Evolutionary conservation across 1,140 invertebrate genomes (phyloP).

Genomic region (Lepeophtheirus salmonis): DNA sequence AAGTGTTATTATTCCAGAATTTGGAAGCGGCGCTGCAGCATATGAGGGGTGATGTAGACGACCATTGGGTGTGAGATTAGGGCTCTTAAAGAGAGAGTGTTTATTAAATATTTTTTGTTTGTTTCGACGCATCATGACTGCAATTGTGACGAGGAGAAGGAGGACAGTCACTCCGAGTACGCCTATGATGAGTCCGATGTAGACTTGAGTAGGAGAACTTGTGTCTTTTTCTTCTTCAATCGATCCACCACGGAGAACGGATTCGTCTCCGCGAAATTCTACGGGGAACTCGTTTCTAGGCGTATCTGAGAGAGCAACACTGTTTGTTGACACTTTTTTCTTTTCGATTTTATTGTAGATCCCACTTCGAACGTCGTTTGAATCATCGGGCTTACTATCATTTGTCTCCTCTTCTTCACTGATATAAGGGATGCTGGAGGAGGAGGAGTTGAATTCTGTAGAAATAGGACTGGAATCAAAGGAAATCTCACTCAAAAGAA

Average conservation of each 20-base stretch:
- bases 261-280: no score
- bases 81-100: conserved; percentile 1
- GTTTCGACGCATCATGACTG: conserved; percentile 6
- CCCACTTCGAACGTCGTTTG: neutral
- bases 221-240: neutral
- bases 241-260: no score
- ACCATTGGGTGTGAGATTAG: neutral
- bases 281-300: neutral
- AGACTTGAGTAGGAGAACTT: neutral
- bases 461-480: conserved; percentile 39
- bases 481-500: conserved; percentile 54
- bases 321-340: neutral
- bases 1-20: neutral
- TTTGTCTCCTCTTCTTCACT: neutral
- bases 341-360: neutral
- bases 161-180: conserved; percentile 12
- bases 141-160: conserved; percentile 13
- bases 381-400: neutral
- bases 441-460: neutral
- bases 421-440: neutral
- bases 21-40: neutral
- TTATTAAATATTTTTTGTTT: conserved; percentile 16
- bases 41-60: conserved; percentile 2
- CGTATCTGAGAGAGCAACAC: neutral
- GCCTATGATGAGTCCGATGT: conserved; percentile 13